Evolutionary conservation across 1,140 invertebrate genomes (phyloP).

Genomic region (Tyrophagus putrescentiae): DNA sequence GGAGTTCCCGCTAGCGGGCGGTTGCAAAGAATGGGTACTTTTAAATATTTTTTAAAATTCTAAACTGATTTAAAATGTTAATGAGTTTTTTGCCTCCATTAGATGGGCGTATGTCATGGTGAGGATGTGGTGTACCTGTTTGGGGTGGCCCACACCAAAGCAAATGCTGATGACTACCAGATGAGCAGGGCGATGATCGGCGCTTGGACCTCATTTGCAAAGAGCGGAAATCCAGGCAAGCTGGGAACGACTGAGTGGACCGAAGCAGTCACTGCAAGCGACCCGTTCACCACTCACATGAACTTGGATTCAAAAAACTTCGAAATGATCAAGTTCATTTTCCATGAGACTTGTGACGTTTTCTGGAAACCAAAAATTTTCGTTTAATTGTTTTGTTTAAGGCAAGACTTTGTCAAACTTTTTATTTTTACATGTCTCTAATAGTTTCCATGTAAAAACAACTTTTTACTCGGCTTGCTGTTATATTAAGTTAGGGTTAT

Average conservation of each 20-base stretch:
- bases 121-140: slow-evolving; percentile 91
- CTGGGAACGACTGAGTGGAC: slow-evolving; percentile 30
- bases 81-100: slow-evolving; percentile 33
- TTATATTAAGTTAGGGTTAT: no score
- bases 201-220: slow-evolving; percentile 89
- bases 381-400: no score
- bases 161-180: slow-evolving; percentile 57
- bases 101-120: slow-evolving; percentile 88
- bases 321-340: not conserved
- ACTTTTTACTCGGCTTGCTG: no score
- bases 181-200: slow-evolving; percentile 73
- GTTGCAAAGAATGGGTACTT: not conserved
- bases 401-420: no score
- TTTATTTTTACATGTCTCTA: no score
- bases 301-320: not conserved
- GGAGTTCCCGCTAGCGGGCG: not conserved
- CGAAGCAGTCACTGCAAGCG: not conserved
- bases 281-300: not conserved
- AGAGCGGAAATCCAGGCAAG: no score
- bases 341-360: not conserved
- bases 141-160: slow-evolving; percentile 50
- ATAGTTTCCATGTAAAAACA: no score
- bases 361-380: no score
- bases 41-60: no score
- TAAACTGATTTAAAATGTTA: no score